phyloP scores from a whole-genome alignment of 2,113 vertebrate genomes.

The Alouatta palliata region DNA sequence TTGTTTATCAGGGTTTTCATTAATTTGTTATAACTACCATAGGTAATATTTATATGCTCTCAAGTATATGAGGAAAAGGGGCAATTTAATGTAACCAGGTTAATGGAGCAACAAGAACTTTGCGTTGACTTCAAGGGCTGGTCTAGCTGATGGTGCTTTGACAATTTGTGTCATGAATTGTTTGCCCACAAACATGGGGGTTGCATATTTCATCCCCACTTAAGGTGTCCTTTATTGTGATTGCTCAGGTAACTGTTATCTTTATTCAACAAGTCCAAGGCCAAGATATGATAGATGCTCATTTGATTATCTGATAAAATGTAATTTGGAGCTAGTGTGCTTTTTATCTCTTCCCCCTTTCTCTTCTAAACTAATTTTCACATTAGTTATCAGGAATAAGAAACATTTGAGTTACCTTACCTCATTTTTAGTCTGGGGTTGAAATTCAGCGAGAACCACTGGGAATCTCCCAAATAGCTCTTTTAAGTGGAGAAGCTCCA shows the following conservation, averaged over 20 bases:
- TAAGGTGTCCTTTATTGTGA: neutral
- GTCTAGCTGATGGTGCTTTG: neutral
- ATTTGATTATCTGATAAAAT: slow-evolving; percentile 32
- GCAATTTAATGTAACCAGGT: neutral
- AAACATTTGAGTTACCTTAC: neutral
- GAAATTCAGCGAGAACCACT: neutral
- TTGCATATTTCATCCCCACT: neutral
- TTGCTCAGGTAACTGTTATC: neutral
- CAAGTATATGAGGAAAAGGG: neutral
- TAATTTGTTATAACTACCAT: neutral
- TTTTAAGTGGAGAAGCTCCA: neutral
- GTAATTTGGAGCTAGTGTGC: neutral
- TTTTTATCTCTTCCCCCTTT: neutral
- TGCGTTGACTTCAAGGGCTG: neutral
- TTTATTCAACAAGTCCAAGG: neutral
- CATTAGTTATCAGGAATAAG: neutral
- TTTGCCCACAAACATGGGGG: neutral
- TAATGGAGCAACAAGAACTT: neutral
- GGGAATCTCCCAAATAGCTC: neutral
- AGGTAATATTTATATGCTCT: neutral
- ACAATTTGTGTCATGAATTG: neutral
- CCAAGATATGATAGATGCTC: neutral
- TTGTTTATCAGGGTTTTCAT: neutral
- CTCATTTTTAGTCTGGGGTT: neutral
- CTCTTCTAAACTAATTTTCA: neutral